These are phyloP conservation scores for Trimorus sp. DNA, from an alignment of 2,888 invertebrate species.

Conservation along the genomic window DNA sequence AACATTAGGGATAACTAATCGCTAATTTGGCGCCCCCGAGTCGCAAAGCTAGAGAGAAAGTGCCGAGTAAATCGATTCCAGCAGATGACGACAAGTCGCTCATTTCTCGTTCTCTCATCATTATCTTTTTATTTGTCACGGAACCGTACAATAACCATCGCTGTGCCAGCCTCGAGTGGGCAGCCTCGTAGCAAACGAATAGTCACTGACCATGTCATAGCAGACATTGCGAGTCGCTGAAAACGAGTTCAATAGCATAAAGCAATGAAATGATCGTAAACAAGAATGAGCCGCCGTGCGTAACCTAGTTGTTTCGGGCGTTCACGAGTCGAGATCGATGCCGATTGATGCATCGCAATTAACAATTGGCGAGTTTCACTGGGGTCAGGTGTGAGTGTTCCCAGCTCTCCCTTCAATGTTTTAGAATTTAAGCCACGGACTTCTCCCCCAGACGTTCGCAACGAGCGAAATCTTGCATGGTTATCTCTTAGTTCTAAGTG, in stretches of 20 bases:
- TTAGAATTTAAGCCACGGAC: slow-evolving; percentile 66
- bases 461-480: slow-evolving; percentile 71
- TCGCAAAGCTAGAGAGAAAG: background rate
- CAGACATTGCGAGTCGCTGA: slow-evolving; percentile 63
- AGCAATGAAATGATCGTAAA: no score
- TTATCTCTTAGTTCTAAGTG: background rate
- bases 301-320: slow-evolving; percentile 26
- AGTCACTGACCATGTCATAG: slow-evolving; percentile 78
- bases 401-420: slow-evolving; percentile 79
- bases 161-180: slow-evolving; percentile 78
- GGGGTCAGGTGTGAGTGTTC: slow-evolving; percentile 81
- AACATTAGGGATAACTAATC: slow-evolving; percentile 21
- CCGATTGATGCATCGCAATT: slow-evolving; percentile 69
- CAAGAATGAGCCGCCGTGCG: slow-evolving; percentile 29
- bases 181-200: slow-evolving; percentile 78
- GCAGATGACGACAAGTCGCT: slow-evolving; percentile 33
- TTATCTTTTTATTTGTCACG: slow-evolving; percentile 67
- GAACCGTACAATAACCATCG: slow-evolving; percentile 58
- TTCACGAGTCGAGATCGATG: slow-evolving; percentile 17
- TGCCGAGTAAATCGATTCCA: slow-evolving; percentile 21
- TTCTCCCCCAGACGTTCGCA: slow-evolving; percentile 65
- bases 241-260: background rate
- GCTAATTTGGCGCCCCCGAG: slow-evolving; percentile 40
- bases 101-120: slow-evolving; percentile 55
- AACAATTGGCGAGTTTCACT: slow-evolving; percentile 80